A percentile compares a stretch with the other conserved stretches of the same genome.
Evolutionary conservation across 2,113 vertebrate genomes (phyloP).

Genomic region (Verasper variegatus): DNA sequence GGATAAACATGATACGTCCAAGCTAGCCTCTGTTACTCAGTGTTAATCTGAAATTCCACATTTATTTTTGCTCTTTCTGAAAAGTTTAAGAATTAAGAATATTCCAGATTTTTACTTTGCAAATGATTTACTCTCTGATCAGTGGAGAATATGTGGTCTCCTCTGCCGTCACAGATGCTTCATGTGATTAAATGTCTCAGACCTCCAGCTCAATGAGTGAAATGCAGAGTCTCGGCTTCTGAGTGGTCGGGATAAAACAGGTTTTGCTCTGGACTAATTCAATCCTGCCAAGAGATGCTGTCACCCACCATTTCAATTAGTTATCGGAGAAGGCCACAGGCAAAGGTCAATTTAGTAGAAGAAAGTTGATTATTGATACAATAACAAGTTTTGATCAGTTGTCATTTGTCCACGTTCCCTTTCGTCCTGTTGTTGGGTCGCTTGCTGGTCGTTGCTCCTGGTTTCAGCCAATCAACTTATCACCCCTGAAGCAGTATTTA

Average conservation of each 20-base stretch:
- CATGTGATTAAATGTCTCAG: slow-evolving; percentile 42
- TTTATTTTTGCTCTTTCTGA: too few species aligned
- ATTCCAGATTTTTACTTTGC: too few species aligned
- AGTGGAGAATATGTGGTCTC: background rate
- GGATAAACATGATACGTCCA: too few species aligned
- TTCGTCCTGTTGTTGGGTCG: background rate
- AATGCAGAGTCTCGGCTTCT: too few species aligned
- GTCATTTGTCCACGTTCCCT: too few species aligned
- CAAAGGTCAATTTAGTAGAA: slow-evolving; percentile 65
- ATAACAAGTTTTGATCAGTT: slow-evolving; percentile 29
- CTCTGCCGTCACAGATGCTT: slow-evolving; percentile 6
- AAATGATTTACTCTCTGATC: too few species aligned
- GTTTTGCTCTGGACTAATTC: slow-evolving; percentile 62
- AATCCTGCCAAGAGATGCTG: slow-evolving; percentile 58
- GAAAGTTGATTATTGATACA: slow-evolving; percentile 54
- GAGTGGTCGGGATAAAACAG: slow-evolving; percentile 35
- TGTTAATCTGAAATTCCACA: too few species aligned
- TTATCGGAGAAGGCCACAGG: slow-evolving; percentile 58
- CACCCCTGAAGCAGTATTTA: background rate
- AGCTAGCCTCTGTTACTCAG: too few species aligned
- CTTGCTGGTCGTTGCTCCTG: background rate
- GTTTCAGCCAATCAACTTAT: background rate
- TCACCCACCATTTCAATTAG: slow-evolving; percentile 64
- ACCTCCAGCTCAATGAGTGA: slow-evolving; percentile 9
- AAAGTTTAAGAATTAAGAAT: too few species aligned